Evolutionary conservation across 2,888 invertebrate genomes (phyloP), one percentile per base, ranked within the genome.

Genomic region (Abrostola triplasia): DNA sequence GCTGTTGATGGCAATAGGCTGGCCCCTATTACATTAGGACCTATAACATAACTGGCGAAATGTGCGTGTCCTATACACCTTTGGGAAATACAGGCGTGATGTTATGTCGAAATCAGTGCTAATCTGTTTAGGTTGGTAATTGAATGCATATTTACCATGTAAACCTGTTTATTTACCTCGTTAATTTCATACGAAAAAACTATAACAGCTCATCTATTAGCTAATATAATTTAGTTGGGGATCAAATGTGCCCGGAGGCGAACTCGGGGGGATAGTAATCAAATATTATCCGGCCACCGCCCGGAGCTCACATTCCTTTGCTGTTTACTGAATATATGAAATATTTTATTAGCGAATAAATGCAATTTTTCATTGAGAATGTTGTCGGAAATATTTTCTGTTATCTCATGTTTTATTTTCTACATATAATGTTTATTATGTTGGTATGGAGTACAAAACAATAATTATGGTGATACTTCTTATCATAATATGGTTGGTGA

Each of bases 261-360:
- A 52, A 55, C 76, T 50, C 70, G 59, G 71, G 67, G 73, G 57
- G 67, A 59, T 68, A 71, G 76, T 82, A 82, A 82, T 83, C 82
- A 83, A 84, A 84, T 84, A 83, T 84, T 82, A 80, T 80, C 64
- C 62, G 68, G 67, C 70, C 64, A 76, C 72, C 60, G 79, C 83
- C 77, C 49, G 78, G 77, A 73, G 65, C 70, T 64, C 59, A 59
- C 71, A 79, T 71, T 73, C 69, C 59, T 57, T 35, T 44, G 51
- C 52, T 73, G 70, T 76, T 70, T 76, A 66, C 65, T 42, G 56
- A 49, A 70, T 60, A 71, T 65, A 77, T 67, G 63, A 73, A 67
- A 73, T 78, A 73, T 78, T 76, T 73, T 77, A 77, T 76, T 62
- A 77, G 6, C 47, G 51, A 67, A 69, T 70, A 73, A 76, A 78